Evolutionary conservation across 2,797 vertebrate species (phyloP), one percentile per base, ranked within the genome.

Genomic region (Chlorospingus semifuscus): DNA sequence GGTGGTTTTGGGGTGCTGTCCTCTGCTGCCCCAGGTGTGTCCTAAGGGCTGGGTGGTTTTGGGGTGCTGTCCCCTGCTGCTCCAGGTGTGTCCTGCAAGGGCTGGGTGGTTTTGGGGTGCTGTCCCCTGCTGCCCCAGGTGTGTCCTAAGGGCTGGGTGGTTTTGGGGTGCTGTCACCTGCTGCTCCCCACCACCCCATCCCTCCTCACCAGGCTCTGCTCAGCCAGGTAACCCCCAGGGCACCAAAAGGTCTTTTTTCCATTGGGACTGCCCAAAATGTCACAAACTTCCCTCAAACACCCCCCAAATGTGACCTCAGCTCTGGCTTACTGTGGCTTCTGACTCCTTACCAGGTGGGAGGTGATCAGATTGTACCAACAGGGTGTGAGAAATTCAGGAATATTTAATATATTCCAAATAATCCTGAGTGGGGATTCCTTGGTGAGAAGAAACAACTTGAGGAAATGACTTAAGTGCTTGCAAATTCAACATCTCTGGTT

Each of bases 281-380:
- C 37, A 42, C 30, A 77, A 70, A 6, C 17, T 52, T 32, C 4
- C 0, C 47, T 49, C 41, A 30, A 47, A 46, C 2, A 1, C 2
- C 23, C 55, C 42, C 15, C 1, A 4, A 1, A 6, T 0, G 8
- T 6, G 9, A 24, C 5, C 70, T 29, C 8, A 1, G 13, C 2
- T 2, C 69, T 1, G 2, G 2, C 10, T 24, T 8, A 1, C 22
- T 12, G 39, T 9, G 20, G 22, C 5, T 44, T 16, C 87, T 75
- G 66, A 24, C 7, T 42, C 74, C 15, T 27, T 1, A 4, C 20
- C 84, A 6, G 8, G 16, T 0, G 15, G 52, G 66, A 57, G 24
- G 22, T n/a, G 22, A 17, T 5, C 24, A 23, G 50, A 3, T 34
- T 41, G 37, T 6, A 39, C 42, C 52, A 13, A 2, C 0, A 0